Conservation (phyloP, 92 coral and sea anemone species). For the Chrysogorgia sp. region DNA sequence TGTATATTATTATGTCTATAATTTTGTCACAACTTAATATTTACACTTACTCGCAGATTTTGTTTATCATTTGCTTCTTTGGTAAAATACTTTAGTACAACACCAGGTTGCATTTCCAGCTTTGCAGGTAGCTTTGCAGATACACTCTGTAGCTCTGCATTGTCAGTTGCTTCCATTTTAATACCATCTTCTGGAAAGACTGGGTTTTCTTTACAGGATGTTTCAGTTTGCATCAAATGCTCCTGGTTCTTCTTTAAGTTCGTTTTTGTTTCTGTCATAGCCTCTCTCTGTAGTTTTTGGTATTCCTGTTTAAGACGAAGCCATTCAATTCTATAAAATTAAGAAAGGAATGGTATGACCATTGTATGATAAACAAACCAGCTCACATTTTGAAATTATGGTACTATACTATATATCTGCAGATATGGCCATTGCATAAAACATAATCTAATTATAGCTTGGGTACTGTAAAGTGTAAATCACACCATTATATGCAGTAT, state of each 20-base stretch:
- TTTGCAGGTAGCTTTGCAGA: constrained; percentile 27
- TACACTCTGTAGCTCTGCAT: constrained; percentile 14
- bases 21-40: too few relatives aligned
- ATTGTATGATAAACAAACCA: background rate
- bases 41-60: constrained; percentile 71
- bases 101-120: constrained; percentile 69
- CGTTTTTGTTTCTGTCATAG: constrained; percentile 82
- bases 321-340: constrained; percentile 87
- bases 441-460: too few relatives aligned
- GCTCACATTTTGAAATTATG: too few relatives aligned
- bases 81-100: constrained; percentile 71
- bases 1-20: too few relatives aligned
- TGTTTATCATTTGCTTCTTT: constrained; percentile 51
- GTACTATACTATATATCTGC: too few relatives aligned
- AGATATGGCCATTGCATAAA: too few relatives aligned
- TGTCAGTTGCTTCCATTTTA: constrained; percentile 1
- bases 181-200: background rate
- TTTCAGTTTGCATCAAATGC: background rate
- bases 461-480: too few relatives aligned
- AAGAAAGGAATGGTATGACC: background rate
- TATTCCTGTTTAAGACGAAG: constrained; percentile 80
- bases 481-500: too few relatives aligned
- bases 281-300: constrained; percentile 79
- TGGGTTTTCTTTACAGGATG: background rate
- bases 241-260: constrained; percentile 64